A percentile compares a stretch with the other conserved stretches of the same genome.
These are phyloP conservation scores for Lepas anatifera DNA, from an alignment of 2,888 invertebrate genomes.

Conservation along the genomic window DNA sequence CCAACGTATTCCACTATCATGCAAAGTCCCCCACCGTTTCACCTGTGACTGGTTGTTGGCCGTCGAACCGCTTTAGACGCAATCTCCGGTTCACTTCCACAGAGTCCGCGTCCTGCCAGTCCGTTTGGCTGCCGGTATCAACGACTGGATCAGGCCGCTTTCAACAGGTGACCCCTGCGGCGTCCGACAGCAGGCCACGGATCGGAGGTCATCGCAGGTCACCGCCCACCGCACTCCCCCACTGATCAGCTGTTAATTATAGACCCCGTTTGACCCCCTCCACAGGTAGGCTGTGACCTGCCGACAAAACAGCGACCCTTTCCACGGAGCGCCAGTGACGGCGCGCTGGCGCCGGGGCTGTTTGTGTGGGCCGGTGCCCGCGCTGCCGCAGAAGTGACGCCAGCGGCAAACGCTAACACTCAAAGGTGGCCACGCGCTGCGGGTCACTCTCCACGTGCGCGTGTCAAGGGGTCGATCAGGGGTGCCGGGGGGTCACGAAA, in stretches of 20 bases:
- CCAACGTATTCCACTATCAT: no score
- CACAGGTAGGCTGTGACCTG: neutral
- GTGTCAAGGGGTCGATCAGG: neutral
- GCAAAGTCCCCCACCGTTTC: no score
- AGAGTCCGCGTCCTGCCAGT: neutral
- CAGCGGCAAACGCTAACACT: no score
- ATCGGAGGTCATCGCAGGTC: constrained; percentile 6
- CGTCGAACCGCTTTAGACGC: no score
- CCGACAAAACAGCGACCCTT: neutral
- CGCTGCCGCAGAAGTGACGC: no score
- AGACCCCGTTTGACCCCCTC: constrained; percentile 6
- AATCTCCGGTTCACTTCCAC: no score
- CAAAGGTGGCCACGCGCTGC: neutral
- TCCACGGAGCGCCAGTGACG: neutral
- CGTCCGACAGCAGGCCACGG: neutral
- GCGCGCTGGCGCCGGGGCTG: neutral
- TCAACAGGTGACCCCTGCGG: constrained; percentile 6
- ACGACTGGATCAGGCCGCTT: neutral
- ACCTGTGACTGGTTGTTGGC: no score
- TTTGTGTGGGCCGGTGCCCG: neutral
- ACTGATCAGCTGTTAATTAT: constrained; percentile 12
- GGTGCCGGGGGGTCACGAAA: neutral
- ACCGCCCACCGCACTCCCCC: constrained; percentile 3
- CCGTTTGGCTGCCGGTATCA: neutral
- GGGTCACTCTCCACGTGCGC: neutral